Evolutionary conservation across 2,888 invertebrate species (phyloP).

Genomic region (Antheraea assamensis): DNA sequence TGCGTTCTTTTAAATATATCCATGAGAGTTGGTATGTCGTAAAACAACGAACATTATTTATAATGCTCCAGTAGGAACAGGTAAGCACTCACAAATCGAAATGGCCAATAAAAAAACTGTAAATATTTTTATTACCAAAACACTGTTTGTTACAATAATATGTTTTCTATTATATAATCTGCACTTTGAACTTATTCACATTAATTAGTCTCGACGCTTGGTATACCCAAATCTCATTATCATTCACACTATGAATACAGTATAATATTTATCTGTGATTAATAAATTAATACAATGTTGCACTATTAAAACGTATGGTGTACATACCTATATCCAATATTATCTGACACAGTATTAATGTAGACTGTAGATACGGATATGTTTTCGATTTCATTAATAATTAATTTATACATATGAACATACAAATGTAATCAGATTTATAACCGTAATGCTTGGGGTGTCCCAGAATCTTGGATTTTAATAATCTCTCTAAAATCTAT

Average conservation of each 20-base stretch:
- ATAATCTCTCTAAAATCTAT: background rate
- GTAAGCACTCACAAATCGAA: too few relatives aligned
- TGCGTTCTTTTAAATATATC: too few relatives aligned
- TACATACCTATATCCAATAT: background rate
- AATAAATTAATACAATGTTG: conserved; percentile 7
- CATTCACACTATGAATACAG: background rate
- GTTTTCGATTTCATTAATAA: background rate
- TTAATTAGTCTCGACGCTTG: background rate
- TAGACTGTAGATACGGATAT: background rate
- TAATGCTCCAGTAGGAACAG: too few relatives aligned
- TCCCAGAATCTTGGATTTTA: background rate
- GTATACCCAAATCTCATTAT: background rate
- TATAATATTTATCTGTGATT: background rate
- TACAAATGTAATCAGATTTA: too few relatives aligned
- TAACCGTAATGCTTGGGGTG: background rate
- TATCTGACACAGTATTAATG: background rate
- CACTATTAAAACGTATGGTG: background rate
- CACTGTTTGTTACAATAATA: background rate
- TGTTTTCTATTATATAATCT: background rate
- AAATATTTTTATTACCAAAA: background rate
- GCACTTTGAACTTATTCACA: background rate
- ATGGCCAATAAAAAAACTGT: background rate
- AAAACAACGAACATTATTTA: too few relatives aligned
- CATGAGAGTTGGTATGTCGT: too few relatives aligned
- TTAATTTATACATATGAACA: background rate